Percentiles rank a stretch among this genome's conserved stretches.
phyloP scores from a whole-genome alignment of 1,140 invertebrate genomes.

The Apis laboriosa region DNA sequence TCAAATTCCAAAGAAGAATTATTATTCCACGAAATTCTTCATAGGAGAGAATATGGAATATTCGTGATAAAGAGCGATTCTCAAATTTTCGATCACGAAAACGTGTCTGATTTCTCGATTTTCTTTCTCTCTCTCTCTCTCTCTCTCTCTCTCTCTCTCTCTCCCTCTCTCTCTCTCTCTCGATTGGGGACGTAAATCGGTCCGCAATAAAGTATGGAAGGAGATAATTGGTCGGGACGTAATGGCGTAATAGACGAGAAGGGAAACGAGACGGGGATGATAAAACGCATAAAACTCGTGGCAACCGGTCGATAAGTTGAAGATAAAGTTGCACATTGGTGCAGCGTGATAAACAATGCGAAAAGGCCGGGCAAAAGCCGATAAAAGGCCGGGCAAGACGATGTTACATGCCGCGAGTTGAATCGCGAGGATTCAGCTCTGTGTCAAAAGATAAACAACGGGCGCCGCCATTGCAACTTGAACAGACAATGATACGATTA shows the following conservation, averaged over 20 bases:
- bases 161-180: too few species aligned
- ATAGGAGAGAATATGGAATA: too few species aligned
- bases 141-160: too few species aligned
- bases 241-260: slow-evolving; percentile 36
- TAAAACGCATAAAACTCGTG: slow-evolving; percentile 47
- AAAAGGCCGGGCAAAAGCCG: slow-evolving; percentile 2
- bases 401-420: neutral
- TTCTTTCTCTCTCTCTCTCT: too few species aligned
- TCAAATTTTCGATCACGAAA: too few species aligned
- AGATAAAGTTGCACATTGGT: slow-evolving; percentile 47
- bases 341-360: slow-evolving; percentile 53
- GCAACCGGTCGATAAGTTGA: slow-evolving; percentile 28
- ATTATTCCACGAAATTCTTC: too few species aligned
- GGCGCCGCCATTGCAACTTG: slow-evolving; percentile 34
- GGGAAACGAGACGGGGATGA: slow-evolving; percentile 55
- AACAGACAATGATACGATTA: slow-evolving; percentile 43
- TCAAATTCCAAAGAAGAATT: too few species aligned
- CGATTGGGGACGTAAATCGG: neutral
- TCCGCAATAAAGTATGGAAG: slow-evolving; percentile 11
- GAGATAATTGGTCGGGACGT: slow-evolving; percentile 32
- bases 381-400: slow-evolving; percentile 42
- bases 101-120: neutral
- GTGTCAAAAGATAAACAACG: slow-evolving; percentile 29
- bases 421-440: neutral
- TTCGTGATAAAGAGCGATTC: too few species aligned